Percentiles rank a stretch among this genome's conserved stretches.
Evolutionary conservation across 2,888 invertebrate genomes (phyloP).

Genomic region (Ceraclea dissimilis): DNA sequence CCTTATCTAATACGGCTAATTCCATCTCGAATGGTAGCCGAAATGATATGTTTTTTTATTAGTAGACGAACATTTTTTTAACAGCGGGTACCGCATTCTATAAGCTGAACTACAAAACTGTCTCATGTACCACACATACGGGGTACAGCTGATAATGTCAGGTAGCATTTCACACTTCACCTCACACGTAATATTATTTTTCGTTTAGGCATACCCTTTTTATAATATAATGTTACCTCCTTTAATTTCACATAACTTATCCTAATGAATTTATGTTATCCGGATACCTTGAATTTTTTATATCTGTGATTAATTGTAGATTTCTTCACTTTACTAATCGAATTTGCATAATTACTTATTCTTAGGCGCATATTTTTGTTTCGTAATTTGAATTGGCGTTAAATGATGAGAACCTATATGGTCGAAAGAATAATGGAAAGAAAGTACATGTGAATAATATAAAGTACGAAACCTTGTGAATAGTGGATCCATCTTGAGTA

Average conservation of each 20-base stretch:
- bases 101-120: slow-evolving; percentile 5
- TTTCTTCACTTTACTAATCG: background rate
- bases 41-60: background rate
- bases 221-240: background rate
- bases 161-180: slow-evolving; percentile 18
- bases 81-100: slow-evolving; percentile 2
- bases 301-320: background rate
- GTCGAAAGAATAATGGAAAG: no score
- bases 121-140: slow-evolving; percentile 5
- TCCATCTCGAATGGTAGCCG: background rate
- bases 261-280: background rate
- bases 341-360: background rate
- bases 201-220: slow-evolving; percentile 1
- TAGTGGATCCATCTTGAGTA: no score
- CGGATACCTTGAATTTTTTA: background rate
- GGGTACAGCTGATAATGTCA: slow-evolving; percentile 9
- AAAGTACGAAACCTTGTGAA: no score
- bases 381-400: background rate
- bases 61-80: background rate
- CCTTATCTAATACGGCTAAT: background rate
- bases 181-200: background rate
- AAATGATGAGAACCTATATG: no score
- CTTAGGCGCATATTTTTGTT: background rate
- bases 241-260: background rate
- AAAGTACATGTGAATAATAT: no score